Evolutionary conservation across 2,797 vertebrate species (phyloP).

Genomic region (Novumbra hubbsi): DNA sequence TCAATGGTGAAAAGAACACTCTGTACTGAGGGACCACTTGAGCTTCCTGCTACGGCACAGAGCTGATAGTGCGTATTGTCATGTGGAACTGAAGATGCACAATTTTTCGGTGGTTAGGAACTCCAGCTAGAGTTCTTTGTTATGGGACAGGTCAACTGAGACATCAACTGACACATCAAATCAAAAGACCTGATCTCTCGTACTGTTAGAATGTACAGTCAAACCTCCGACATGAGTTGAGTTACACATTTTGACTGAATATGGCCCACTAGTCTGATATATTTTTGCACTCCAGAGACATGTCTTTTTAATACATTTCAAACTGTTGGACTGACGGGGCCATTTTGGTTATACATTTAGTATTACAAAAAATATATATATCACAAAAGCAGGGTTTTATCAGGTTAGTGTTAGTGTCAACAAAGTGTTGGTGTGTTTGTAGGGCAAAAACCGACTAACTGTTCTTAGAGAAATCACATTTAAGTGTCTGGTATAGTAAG

Average conservation of each 20-base stretch:
- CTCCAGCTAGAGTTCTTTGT: conserved; percentile 45
- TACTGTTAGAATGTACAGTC: neutral
- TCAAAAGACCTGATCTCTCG: neutral
- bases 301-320: conserved; percentile 31
- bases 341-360: conserved; percentile 63
- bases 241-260: neutral
- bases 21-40: conserved; percentile 17
- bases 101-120: conserved; percentile 34
- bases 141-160: conserved; percentile 13
- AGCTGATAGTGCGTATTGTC: conserved; percentile 51
- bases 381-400: conserved; percentile 67
- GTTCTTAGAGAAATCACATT: conserved; percentile 62
- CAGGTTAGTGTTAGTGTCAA: conserved; percentile 65
- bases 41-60: conserved; percentile 35
- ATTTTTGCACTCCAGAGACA: conserved; percentile 11
- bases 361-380: conserved; percentile 57
- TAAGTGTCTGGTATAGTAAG: conserved; percentile 63
- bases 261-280: neutral
- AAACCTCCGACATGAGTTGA: neutral
- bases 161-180: neutral
- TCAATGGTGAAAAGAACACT: neutral
- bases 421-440: conserved; percentile 70
- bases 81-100: conserved; percentile 48
- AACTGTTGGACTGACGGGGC: conserved; percentile 15
- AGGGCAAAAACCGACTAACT: conserved; percentile 68